A percentile compares a stretch with the other conserved stretches of the same genome.
These are phyloP conservation scores for Phocoena sinus DNA, from an alignment of 2,113 vertebrate species.

Conservation along the genomic window DNA sequence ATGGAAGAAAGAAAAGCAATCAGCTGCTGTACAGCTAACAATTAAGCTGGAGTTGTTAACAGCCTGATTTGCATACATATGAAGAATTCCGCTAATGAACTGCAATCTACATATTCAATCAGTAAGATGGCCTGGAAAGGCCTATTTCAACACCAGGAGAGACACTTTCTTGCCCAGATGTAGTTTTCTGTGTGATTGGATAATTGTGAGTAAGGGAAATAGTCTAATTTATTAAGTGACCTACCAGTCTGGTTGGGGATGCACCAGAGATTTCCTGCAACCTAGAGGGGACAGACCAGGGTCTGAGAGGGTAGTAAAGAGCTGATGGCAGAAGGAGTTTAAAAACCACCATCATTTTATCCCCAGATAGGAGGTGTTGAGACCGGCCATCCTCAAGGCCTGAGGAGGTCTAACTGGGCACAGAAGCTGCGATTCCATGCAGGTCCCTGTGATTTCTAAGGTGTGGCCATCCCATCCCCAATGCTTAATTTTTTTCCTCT, in stretches of 20 bases:
- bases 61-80: constrained; percentile 84
- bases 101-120: constrained; percentile 84
- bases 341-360: neutral
- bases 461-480: neutral
- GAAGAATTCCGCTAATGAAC: constrained; percentile 83
- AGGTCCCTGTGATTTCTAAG: neutral
- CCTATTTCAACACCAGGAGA: constrained; percentile 75
- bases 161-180: constrained; percentile 72
- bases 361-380: neutral
- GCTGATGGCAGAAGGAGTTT: neutral
- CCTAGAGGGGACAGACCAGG: constrained; percentile 14
- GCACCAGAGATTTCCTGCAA: neutral
- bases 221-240: constrained; percentile 76
- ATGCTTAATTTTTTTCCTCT: neutral
- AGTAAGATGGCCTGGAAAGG: constrained; percentile 74
- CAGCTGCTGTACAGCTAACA: constrained; percentile 75
- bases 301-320: neutral
- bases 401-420: rapidly evolving
- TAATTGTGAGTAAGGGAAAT: constrained; percentile 74
- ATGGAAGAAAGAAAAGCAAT: constrained; percentile 72
- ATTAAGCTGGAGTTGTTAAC: constrained; percentile 82
- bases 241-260: constrained; percentile 60
- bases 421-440: rapidly evolving
- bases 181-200: constrained; percentile 74
- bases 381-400: neutral